These are phyloP conservation scores for Tyrophagus putrescentiae DNA, from an alignment of 1,140 invertebrate species.

Conservation along the genomic window DNA sequence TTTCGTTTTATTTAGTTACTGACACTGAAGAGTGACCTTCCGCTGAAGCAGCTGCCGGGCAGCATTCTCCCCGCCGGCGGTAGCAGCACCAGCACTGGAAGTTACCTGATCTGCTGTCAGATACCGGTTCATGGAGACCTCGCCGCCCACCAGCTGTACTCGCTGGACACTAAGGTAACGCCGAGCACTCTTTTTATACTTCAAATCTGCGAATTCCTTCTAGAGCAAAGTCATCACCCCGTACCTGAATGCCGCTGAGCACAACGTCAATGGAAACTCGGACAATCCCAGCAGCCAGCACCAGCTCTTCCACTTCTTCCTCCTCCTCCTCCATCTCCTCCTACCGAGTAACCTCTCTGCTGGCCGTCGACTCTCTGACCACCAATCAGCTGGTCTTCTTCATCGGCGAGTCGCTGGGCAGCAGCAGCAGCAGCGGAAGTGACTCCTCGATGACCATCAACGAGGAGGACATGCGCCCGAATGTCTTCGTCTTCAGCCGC, in stretches of 20 bases:
- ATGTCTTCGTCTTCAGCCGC: constrained; percentile 3
- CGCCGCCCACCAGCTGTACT: constrained; percentile 4
- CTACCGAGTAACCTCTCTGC: background rate
- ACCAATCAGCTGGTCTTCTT: background rate
- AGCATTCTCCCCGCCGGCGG: background rate
- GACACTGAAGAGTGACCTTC: background rate
- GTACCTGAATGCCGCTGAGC: constrained; percentile 8
- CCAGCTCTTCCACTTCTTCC: too few relatives aligned
- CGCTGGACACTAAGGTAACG: constrained; percentile 4
- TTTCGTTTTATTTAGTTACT: background rate
- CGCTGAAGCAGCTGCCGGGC: background rate
- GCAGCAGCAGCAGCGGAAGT: background rate
- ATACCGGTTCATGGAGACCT: background rate
- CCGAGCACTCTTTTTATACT: background rate
- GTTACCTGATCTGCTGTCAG: background rate
- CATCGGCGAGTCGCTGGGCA: constrained; percentile 2
- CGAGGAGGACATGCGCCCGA: constrained; percentile 3
- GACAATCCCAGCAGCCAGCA: constrained; percentile 3
- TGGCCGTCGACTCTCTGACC: background rate
- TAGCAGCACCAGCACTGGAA: background rate
- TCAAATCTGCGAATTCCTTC: background rate
- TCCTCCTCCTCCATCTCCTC: too few relatives aligned
- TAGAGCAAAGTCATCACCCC: constrained; percentile 11
- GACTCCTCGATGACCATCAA: background rate
- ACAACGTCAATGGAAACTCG: background rate